Percentiles rank a stretch among this genome's conserved stretches.
phyloP scores from a whole-genome alignment of 2,888 invertebrate genomes.

The Chaetogeoica ovagalla region DNA sequence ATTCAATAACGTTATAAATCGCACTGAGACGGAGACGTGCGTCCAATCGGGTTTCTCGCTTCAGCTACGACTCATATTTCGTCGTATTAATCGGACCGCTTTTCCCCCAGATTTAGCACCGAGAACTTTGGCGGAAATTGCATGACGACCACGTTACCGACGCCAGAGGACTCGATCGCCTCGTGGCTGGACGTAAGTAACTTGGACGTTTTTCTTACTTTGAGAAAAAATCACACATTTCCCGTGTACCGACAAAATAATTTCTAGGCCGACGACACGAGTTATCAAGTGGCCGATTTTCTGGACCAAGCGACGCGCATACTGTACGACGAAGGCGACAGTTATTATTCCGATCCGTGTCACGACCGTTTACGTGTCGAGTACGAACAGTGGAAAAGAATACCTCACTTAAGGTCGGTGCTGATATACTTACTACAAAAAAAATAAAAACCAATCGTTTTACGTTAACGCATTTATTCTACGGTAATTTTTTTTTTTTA shows the following conservation, averaged over 20 bases:
- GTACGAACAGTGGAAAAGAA: slow-evolving; percentile 46
- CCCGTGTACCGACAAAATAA: not conserved
- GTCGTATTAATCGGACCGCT: no score
- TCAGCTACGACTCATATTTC: no score
- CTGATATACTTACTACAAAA: no score
- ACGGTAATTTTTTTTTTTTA: no score
- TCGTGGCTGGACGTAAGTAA: slow-evolving; percentile 48
- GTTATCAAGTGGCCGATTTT: slow-evolving; percentile 24
- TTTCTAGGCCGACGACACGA: slow-evolving; percentile 26
- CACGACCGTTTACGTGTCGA: slow-evolving; percentile 32
- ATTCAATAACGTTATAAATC: no score
- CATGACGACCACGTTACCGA: slow-evolving; percentile 17
- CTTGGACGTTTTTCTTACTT: not conserved
- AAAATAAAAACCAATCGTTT: no score
- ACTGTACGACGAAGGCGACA: slow-evolving; percentile 29
- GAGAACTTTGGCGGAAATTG: not conserved
- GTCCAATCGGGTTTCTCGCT: no score
- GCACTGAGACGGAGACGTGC: no score
- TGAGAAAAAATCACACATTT: no score
- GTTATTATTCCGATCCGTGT: slow-evolving; percentile 5
- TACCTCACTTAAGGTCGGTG: slow-evolving; percentile 43
- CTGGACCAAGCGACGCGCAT: slow-evolving; percentile 35
- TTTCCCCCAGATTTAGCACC: not conserved
- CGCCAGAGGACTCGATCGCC: slow-evolving; percentile 41
- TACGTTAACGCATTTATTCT: no score